Evolutionary conservation across 2,113 vertebrate species (phyloP), one percentile per base, ranked within the genome.

Genomic region (Columba livia): DNA sequence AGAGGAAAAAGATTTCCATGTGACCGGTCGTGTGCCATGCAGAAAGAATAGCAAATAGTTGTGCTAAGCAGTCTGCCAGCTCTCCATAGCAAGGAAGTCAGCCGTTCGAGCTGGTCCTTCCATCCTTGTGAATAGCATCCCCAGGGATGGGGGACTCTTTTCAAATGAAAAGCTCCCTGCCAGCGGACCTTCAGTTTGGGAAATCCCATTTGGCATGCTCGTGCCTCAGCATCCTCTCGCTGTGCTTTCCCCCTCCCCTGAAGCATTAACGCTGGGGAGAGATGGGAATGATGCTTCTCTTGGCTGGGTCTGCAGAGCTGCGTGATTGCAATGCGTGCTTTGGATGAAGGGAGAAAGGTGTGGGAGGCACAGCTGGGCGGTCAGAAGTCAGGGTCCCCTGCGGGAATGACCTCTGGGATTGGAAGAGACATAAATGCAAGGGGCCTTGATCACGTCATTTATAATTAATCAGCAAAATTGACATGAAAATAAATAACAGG

Each of bases 391-490:
- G 16, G 15, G 51, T 60, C n/a, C 60, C 36, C 60, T 56, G 77
- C 11, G 44, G 65, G 17, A 74, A 29, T 78, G 65, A 65, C 88
- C 89, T 93, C 83, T 94, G 53, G n/a, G 91, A 51, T 48, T 73
- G 72, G 34, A 94, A 84, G 12, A 88, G 56, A 48, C 47, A 26
- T 54, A 84, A 88, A 62, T 74, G 47, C 29, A 86, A 69, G 38
- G 25, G 40, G 10, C 20, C n/a, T 88, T 95, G 74, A 92, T 86
- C 82, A 50, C 72, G 74, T 69, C 40, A 65, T 86, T 93, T 90
- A 58, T 82, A 93, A 95, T 93, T 84, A 91, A 86, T 86, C 77
- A 85, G 34, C 36, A 93, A 92, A 92, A 91, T 34, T 88, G 90
- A 56, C 72, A 54, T 17, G 60, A 80, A 93, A 73, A 92, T 91